Percentiles rank a stretch among this genome's conserved stretches.
These are phyloP conservation scores for Drosophila monieri DNA, from an alignment of 2,888 invertebrate species.

Conservation along the genomic window DNA sequence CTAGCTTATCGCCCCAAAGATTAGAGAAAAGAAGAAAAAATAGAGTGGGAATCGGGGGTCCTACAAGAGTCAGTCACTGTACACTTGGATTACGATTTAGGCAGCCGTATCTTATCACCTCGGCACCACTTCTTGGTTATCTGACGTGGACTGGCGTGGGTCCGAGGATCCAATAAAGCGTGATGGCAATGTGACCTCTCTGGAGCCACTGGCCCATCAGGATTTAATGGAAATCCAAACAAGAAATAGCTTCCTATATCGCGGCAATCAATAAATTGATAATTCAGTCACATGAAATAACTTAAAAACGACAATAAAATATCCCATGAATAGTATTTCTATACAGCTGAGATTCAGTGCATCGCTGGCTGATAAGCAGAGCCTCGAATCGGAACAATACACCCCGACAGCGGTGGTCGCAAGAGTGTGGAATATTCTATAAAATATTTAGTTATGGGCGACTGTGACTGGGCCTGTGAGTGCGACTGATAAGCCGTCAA, in stretches of 20 bases:
- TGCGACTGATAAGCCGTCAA: slow-evolving; percentile 46
- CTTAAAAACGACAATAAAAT: slow-evolving; percentile 19
- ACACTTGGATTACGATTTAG: slow-evolving; percentile 31
- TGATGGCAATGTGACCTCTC: slow-evolving; percentile 40
- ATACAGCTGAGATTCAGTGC: slow-evolving; percentile 12
- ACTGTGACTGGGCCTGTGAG: not conserved
- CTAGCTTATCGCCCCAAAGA: slow-evolving; percentile 20
- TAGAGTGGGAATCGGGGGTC: not conserved
- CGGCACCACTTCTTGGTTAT: slow-evolving; percentile 37
- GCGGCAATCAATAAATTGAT: slow-evolving; percentile 9
- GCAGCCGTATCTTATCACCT: slow-evolving; percentile 56
- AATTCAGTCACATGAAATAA: slow-evolving; percentile 13
- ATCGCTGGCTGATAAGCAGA: slow-evolving; percentile 27
- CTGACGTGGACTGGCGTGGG: slow-evolving; percentile 31
- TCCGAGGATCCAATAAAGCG: slow-evolving; percentile 18
- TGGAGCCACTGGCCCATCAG: not conserved
- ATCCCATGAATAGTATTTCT: slow-evolving; percentile 14
- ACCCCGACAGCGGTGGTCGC: slow-evolving; percentile 1
- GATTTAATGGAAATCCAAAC: not conserved
- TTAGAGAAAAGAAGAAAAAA: slow-evolving; percentile 7
- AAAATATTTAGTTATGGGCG: not conserved
- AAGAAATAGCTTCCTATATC: not conserved
- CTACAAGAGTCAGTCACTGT: slow-evolving; percentile 21
- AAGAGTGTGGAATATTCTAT: not conserved
- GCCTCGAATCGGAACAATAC: slow-evolving; percentile 31